These are phyloP conservation scores for Megalops cyprinoides DNA, from an alignment of 2,797 vertebrate genomes.

Conservation along the genomic window DNA sequence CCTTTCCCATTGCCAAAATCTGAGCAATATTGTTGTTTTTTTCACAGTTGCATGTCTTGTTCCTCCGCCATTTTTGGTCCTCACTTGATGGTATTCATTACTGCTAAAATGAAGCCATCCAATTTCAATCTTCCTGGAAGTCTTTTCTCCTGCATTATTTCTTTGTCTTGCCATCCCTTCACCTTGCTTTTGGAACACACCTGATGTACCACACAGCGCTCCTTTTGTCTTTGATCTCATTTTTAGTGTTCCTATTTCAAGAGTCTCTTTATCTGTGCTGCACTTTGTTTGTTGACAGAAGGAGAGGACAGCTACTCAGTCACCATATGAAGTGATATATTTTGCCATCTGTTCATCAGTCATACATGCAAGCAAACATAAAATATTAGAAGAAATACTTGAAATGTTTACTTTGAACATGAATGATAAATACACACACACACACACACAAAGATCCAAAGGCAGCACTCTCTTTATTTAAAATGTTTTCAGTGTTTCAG, in stretches of 20 bases:
- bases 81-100: conserved; percentile 36
- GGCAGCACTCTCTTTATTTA: conserved; percentile 33
- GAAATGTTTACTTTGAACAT: no score
- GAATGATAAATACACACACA: conserved; percentile 21
- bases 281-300: conserved; percentile 39
- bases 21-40: conserved; percentile 29
- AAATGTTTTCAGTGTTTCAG: no score
- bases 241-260: conserved; percentile 32
- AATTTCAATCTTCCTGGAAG: conserved; percentile 35
- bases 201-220: neutral
- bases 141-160: conserved; percentile 33
- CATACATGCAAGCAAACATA: no score
- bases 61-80: conserved; percentile 35
- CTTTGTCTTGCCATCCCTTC: conserved; percentile 30
- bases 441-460: conserved; percentile 40
- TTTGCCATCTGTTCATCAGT: conserved; percentile 40
- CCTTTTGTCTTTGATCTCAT: conserved; percentile 25
- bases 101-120: conserved; percentile 40
- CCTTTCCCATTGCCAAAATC: conserved; percentile 36
- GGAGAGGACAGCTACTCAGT: conserved; percentile 33
- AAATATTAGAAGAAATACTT: neutral
- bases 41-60: conserved; percentile 3
- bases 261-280: conserved; percentile 31
- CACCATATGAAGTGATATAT: conserved; percentile 40
- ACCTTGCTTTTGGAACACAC: neutral